Base-by-base conservation (phyloP, 2,113 vertebrate genomes). In the Arvicanthis niloticus region DNA sequence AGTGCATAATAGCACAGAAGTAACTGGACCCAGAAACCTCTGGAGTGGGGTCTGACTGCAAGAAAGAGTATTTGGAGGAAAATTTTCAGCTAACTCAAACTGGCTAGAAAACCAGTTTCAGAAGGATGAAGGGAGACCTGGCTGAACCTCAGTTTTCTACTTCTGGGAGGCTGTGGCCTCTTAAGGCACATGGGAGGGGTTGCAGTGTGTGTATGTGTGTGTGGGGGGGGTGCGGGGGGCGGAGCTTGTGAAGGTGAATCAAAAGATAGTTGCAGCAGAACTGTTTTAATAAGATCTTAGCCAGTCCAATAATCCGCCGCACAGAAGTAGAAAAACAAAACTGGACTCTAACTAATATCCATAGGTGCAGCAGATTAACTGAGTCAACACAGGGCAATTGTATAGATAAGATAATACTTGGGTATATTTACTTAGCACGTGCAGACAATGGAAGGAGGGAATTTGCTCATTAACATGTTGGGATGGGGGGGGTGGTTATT, bases 331-430 rank as follows among this genome's bases (percentile, higher is more conserved):
- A 97, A 88, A 96, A 97, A 97, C 0, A 97, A 98, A 98, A 98
- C 87, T 73, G 92, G 98, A 89, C 68, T 88, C 86, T 37, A 62
- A 85, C 90, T 93, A 65, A 88, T 84, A 95, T 96, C 94, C 94
- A 94, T 97, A 96, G 95, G 96, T 98, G 80, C 95, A 92, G 95
- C 95, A 97, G 98, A 98, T 98, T 98, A 98, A 97, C 97, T 96
- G 96, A 98, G 97, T 98, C 98, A 98, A 98, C 98, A 98, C 88
- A 97, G 96, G 72, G 93, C 77, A 90, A 96, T 97, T n/a, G 89
- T 98, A 96, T 95, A 98, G 98, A 99, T 99, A 98, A 99, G 98
- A 98, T 98, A 98, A 97, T 98, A 45, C 97, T 94, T 77, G 93
- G 93, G 97, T 97, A 84, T 98, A 98, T 99, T 99, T 98, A 98